Percentiles rank a stretch among this genome's conserved stretches.
These are phyloP conservation scores for Pristionchus arcanus DNA, from an alignment of 2,888 invertebrate genomes.

Conservation along the genomic window DNA sequence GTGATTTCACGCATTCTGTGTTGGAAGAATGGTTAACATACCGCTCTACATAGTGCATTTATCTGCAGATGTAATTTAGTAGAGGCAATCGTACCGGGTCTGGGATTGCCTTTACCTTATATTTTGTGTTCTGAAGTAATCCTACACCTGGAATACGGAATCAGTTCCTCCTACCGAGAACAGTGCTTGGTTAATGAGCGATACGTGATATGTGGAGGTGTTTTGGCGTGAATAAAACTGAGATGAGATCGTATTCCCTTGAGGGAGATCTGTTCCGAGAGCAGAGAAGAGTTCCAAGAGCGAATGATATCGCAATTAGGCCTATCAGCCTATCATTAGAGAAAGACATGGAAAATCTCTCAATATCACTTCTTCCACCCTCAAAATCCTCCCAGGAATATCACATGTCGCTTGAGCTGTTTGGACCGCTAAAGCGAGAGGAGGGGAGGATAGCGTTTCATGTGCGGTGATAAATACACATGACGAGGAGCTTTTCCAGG, in stretches of 20 bases:
- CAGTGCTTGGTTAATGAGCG: neutral
- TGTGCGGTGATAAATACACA: neutral
- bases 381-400: neutral
- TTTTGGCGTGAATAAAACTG: neutral
- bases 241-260: neutral
- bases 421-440: neutral
- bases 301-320: no score
- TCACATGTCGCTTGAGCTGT: neutral
- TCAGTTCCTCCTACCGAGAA: neutral
- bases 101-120: no score
- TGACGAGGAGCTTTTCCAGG: neutral
- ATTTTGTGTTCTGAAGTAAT: neutral
- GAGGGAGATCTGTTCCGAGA: no score
- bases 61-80: no score
- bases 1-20: no score
- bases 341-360: no score
- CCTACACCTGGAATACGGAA: neutral
- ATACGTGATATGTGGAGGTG: neutral
- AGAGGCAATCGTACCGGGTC: no score
- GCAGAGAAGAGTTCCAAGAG: no score
- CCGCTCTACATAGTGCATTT: no score
- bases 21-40: no score
- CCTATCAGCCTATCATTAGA: no score
- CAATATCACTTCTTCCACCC: neutral
- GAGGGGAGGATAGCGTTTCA: neutral